Evolutionary conservation across 2,888 invertebrate genomes (phyloP).

Genomic region (Lasioglossum lativentre): DNA sequence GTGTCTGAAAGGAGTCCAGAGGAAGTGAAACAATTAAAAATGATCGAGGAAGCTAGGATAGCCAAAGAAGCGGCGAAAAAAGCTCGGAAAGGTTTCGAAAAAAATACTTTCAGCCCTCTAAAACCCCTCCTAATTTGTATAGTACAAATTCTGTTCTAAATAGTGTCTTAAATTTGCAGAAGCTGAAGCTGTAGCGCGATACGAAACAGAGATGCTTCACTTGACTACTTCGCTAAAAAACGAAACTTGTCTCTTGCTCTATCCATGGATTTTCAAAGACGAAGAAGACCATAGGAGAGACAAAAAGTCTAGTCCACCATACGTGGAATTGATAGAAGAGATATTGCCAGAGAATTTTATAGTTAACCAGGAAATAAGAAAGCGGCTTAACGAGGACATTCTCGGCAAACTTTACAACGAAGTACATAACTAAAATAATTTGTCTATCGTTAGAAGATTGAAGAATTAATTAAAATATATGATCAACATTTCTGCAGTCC

Average conservation of each 20-base stretch:
- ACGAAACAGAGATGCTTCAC: slow-evolving; percentile 81
- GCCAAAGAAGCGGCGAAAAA: slow-evolving; percentile 79
- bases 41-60: slow-evolving; percentile 76
- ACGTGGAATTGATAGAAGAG: slow-evolving; percentile 79
- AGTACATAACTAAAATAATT: slow-evolving; percentile 63
- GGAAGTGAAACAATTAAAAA: slow-evolving; percentile 81
- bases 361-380: slow-evolving; percentile 79
- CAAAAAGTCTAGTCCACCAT: slow-evolving; percentile 79
- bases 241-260: slow-evolving; percentile 80
- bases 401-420: slow-evolving; percentile 76
- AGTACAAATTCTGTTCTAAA: background rate
- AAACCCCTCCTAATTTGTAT: background rate
- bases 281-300: slow-evolving; percentile 82
- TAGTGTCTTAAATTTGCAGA: slow-evolving; percentile 64
- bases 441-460: background rate
- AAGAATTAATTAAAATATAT: background rate
- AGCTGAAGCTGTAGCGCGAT: slow-evolving; percentile 77
- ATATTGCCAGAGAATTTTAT: slow-evolving; percentile 76
- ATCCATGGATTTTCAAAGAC: slow-evolving; percentile 82
- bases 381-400: slow-evolving; percentile 76
- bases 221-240: slow-evolving; percentile 72
- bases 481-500: slow-evolving; percentile 64
- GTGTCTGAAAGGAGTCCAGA: slow-evolving; percentile 85
- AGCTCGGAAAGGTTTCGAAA: slow-evolving; percentile 76
- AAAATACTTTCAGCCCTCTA: background rate